Conservation (phyloP, 2,888 invertebrate genomes). For the Crossocerus cetratus region DNA sequence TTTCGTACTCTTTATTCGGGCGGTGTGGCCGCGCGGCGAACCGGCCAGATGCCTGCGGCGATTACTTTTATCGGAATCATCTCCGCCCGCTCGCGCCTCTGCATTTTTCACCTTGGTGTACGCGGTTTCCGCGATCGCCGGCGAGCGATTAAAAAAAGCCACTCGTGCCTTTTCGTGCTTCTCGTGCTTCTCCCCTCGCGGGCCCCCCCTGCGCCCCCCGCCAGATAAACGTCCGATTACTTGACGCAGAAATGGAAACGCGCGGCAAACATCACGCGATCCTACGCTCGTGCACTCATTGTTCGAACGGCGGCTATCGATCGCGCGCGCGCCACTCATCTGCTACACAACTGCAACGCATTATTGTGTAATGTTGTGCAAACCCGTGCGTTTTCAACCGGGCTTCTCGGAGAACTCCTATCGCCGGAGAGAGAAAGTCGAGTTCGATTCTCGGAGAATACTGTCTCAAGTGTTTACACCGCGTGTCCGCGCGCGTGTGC, state of each 20-base stretch:
- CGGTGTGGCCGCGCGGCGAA: not conserved
- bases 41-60: not conserved
- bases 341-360: no score
- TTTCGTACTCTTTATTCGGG: not conserved
- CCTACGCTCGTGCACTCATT: no score
- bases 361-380: no score
- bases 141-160: not conserved
- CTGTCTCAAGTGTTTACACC: no score
- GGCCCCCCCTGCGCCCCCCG: not conserved
- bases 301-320: no score
- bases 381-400: no score
- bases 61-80: constrained; percentile 1
- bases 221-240: not conserved
- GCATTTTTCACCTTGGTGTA: constrained; percentile 3
- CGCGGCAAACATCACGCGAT: not conserved
- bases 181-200: no score
- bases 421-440: no score
- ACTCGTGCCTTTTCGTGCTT: not conserved
- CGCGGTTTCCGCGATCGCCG: not conserved
- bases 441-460: no score
- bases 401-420: no score
- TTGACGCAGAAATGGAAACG: constrained; percentile 1
- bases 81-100: not conserved
- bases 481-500: no score
- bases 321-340: no score